Evolutionary conservation across 2,888 invertebrate genomes (phyloP), one percentile per base, ranked within the genome.

Genomic region (Cataglyphis cursor): DNA sequence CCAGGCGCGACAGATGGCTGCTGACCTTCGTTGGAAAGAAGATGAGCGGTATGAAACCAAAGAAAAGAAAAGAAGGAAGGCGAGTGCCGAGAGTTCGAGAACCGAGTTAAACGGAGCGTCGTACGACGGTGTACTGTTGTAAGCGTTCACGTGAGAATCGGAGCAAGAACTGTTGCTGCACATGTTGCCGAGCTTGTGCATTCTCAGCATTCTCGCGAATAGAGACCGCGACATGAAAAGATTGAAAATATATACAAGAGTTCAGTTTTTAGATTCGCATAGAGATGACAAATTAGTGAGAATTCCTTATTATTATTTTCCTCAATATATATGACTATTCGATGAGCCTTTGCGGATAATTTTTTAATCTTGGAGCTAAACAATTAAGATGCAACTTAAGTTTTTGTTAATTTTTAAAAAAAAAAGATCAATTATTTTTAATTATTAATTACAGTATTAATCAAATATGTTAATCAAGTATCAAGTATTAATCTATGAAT

Each of bases 71-170:
- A 73, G 57, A 48, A 64, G 44, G 51, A 68, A 51, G 78, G 57
- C 31, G 24, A 28, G 41, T 51, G 83, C 75, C 84, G 87, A 85
- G 87, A 85, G 88, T 86, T 86, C 81, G 85, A 86, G 87, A 81
- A 85, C 68, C 86, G 83, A 87, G 87, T 84, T 87, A 89, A 89
- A 87, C 89, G 84, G 85, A 76, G 80, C 73, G 82, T 62, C 41
- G 48, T 84, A 80, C 28, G 48, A 35, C 61, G 28, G 59, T 66
- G 64, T 41, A 65, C 54, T 57, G 15, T 66, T 68, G 59, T 80
- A 15, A 59, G 78, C 44, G 72, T 31, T 78, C 65, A 61, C 65
- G 59, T 78, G 78, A 78, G 78, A 68, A 59, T 38, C 78, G 28
- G 83, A 73, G 59, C 66, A 66, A 75, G 48, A 75, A 75, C 38